Base-by-base conservation (phyloP, 2,113 vertebrate genomes). In the Ploceus nigricollis region DNA sequence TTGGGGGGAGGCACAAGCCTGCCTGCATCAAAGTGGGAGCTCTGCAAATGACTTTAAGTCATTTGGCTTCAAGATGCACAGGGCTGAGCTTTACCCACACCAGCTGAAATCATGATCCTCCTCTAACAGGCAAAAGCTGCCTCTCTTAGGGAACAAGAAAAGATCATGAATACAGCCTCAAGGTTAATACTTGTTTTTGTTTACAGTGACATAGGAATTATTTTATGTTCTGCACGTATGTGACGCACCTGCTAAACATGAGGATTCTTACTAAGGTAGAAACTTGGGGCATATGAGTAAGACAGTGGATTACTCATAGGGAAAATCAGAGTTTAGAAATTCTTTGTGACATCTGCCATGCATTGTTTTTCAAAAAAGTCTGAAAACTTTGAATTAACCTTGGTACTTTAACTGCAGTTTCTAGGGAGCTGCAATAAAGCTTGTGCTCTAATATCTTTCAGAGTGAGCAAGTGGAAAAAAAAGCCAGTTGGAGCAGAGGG, bases 361-460 rank as follows among this genome's bases (percentile, higher is more conserved):
- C 57, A 91, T 93, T 89, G 27, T 72, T 87, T 94, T 80, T 69
- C 66, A 87, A 48, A 87, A 63, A 50, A 76, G n/a, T 61, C 84
- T 77, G 71, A 77, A 71, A 91, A 91, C 84, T 94, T 95, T 82
- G 87, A 88, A 70, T 93, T 96, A 93, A 91, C 87, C 70, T 89
- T 96, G 45, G 14, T 82, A 53, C 56, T 93, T 71, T 47, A 77
- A 68, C 81, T 76, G 33, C 35, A 40, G 78, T 93, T 96, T 91
- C 95, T 58, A 90, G 79, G 82, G 93, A 96, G 69, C 54, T 20
- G 2, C 80, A 94, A 70, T 81, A 73, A 83, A 81, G 50, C 75
- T 79, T 82, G 42, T 90, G 53, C 65, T 94, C 24, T 60, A 80
- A 77, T 87, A 91, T 39, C 63, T 88, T 65, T 47, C 19, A 31